Conservation (phyloP, 1,140 invertebrate species). For the Hycleus phaleratus region DNA sequence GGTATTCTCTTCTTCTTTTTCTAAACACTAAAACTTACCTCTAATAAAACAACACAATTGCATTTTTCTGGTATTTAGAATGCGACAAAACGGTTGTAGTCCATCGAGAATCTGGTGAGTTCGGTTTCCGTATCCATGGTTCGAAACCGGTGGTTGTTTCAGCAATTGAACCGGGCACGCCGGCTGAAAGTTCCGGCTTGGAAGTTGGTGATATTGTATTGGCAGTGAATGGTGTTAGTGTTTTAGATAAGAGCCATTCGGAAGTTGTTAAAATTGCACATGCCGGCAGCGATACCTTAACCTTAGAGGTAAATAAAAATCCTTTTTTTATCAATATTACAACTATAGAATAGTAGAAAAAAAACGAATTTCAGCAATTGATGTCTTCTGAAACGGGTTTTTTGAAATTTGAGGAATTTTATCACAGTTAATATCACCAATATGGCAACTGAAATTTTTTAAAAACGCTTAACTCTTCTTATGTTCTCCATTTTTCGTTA, state of each 20-base stretch:
- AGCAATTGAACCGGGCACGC: conserved; percentile 84
- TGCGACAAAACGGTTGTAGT: conserved; percentile 81
- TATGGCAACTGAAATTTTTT: too few species aligned
- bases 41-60: background rate
- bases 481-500: too few species aligned
- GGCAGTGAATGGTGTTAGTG: conserved; percentile 82
- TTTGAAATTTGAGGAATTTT: too few species aligned
- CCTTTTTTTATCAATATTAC: too few species aligned
- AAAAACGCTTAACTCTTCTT: too few species aligned
- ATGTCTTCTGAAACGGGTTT: too few species aligned
- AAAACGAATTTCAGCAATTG: too few species aligned
- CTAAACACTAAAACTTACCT: too few species aligned
- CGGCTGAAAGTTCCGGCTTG: conserved; percentile 81
- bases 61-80: conserved; percentile 51
- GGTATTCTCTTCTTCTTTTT: conserved; percentile 40
- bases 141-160: conserved; percentile 93
- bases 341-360: too few species aligned
- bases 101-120: conserved; percentile 76
- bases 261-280: conserved; percentile 93
- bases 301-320: conserved; percentile 57
- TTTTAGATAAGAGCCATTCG: conserved; percentile 85
- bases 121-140: conserved; percentile 92
- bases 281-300: conserved; percentile 73
- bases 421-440: too few species aligned
- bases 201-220: conserved; percentile 93